Evolutionary conservation across 2,888 invertebrate species (phyloP), one percentile per base, ranked within the genome.

Genomic region (Tetranychus piercei): DNA sequence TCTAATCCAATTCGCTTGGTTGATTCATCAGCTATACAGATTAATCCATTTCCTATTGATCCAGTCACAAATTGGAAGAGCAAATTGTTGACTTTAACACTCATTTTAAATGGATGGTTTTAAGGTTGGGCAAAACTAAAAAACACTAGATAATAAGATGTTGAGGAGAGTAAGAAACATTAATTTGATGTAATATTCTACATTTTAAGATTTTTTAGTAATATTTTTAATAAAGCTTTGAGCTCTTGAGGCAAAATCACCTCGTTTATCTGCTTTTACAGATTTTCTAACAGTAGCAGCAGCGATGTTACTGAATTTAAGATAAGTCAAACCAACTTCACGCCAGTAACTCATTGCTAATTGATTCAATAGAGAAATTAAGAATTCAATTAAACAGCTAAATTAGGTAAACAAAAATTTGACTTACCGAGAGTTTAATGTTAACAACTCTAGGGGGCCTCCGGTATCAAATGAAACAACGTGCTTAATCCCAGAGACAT

Each of bases 341-440:
- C 76, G 74, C 77, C 77, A 77, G 64, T 76, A 77, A 72, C 69
- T 72, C 77, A 77, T 77, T 55, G 18, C 22, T n/a, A 69, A 69
- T 22, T n/a, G 4, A 6, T 71, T 44, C n/a, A 22, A 6, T 67
- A 9, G 9, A 67, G 5, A 67, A 67, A 67, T 67, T 67, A 55
- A 55, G 34, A 34, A 34, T 3, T 5, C 34, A 34, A 34, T 34
- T 34, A 34, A 34, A 34, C 4, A 34, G 34, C 34, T 34, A 34
- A 34, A 34, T 34, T 34, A 34, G 34, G 34, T 34, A 34, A 34
- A 34, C 34, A 34, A 34, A 34, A 34, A 34, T 34, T 34, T 34
- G 34, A 34, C 34, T 34, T 34, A 34, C 34, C 34, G 34, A 34
- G 34, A 34, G 34, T 34, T 34, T 34, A 34, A 34, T 34, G 34